phyloP scores from a whole-genome alignment of 2,797 vertebrate species.

The Chrysocyon brachyurus region DNA sequence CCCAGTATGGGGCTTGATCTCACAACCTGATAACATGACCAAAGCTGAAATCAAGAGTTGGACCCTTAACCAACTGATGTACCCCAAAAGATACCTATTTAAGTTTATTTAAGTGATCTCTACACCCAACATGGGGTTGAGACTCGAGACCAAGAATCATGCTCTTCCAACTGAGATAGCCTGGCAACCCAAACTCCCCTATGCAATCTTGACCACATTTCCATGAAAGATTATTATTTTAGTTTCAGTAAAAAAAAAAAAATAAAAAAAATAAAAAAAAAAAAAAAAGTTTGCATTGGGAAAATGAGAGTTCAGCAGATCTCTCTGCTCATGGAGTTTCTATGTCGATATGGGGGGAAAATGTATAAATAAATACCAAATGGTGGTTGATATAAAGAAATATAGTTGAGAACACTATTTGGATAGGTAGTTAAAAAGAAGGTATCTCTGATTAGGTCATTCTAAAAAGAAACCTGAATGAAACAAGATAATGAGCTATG shows the following conservation, averaged over 20 bases:
- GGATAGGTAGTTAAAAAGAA: neutral
- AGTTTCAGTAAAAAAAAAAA: neutral
- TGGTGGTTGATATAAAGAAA: neutral
- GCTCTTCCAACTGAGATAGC: neutral
- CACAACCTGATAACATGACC: neutral
- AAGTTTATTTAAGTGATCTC: neutral
- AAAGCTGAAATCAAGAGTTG: neutral
- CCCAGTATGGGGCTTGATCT: neutral
- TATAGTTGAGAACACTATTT: neutral
- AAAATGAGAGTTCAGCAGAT: neutral
- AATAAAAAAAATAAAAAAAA: neutral
- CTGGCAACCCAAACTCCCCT: neutral
- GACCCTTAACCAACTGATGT: neutral
- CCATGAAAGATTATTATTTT: neutral
- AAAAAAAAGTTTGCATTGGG: neutral
- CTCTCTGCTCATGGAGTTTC: neutral
- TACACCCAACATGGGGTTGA: neutral
- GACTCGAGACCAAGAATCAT: neutral
- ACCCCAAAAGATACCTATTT: neutral
- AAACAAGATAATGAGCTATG: neutral
- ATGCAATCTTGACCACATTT: neutral
- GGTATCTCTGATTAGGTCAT: neutral
- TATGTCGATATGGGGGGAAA: neutral
- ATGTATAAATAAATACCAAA: neutral
- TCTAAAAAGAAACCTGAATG: neutral